A percentile compares a stretch with the other conserved stretches of the same genome.
phyloP scores from a whole-genome alignment of 2,113 vertebrate genomes.

The Malurus melanocephalus region DNA sequence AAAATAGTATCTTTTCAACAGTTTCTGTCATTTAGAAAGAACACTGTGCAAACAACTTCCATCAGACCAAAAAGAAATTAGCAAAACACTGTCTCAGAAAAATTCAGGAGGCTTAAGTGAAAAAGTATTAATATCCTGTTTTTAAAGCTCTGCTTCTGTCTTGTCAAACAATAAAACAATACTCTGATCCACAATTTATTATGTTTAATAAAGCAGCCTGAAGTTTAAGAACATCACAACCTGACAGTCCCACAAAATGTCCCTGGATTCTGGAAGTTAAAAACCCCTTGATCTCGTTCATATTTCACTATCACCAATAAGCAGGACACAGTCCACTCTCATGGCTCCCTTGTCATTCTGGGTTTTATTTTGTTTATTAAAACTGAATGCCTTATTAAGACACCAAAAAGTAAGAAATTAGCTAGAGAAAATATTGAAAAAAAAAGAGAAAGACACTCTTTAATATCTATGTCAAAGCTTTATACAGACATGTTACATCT shows the following conservation, averaged over 20 bases:
- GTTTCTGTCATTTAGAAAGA: background rate
- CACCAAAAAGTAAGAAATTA: background rate
- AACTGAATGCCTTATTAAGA: background rate
- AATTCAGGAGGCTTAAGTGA: background rate
- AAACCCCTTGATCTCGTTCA: background rate
- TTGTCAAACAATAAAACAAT: background rate
- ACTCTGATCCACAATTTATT: background rate
- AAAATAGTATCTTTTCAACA: background rate
- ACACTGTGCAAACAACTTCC: background rate
- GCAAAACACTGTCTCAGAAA: background rate
- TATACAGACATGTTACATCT: background rate
- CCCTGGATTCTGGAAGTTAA: background rate
- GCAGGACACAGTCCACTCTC: background rate
- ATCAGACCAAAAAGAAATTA: background rate
- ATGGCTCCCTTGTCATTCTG: background rate
- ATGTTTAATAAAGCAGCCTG: background rate
- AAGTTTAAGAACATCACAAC: background rate
- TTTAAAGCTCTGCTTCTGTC: background rate
- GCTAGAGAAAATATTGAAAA: background rate
- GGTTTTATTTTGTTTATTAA: background rate
- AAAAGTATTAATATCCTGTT: background rate
- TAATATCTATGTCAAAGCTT: conserved; percentile 14
- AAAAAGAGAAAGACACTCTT: background rate
- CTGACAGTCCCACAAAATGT: background rate
- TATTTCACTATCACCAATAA: background rate